Base-by-base conservation (phyloP, 2,888 invertebrate genomes). In the Hemaris fuciformis region DNA sequence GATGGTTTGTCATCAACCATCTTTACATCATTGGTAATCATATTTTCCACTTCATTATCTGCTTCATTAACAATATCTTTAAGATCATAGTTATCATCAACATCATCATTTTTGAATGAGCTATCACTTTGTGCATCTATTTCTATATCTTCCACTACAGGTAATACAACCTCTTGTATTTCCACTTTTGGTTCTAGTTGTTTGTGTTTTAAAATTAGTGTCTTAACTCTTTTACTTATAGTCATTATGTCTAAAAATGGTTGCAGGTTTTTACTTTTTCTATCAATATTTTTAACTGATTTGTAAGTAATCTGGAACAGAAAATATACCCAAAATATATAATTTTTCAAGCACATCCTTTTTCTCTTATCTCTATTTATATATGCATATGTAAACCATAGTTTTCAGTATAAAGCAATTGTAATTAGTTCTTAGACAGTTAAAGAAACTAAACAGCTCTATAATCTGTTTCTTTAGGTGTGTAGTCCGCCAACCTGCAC, bases 281-380 rank as follows among this genome's bases (percentile, higher is more conserved):
- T 77, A 64, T 87, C 80, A 58, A 85, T 64, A 60, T 72, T 77
- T 34, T 74, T 68, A 8, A 87, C 67, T 20, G 81, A 69, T 65
- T 79, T 79, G 67, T 81, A 79, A 0, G 71, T 69, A 25, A 77
- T 65, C 80, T 81, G 73, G 13, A 66, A 73, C n/a, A n/a, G n/a
- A n/a, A n/a, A n/a, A n/a, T n/a, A n/a, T n/a, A n/a, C n/a, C n/a
- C n/a, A n/a, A n/a, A n/a, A n/a, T n/a, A n/a, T n/a, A n/a, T n/a
- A n/a, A n/a, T n/a, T n/a, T n/a, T n/a, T n/a, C n/a, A n/a, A n/a
- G n/a, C n/a, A n/a, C n/a, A n/a, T n/a, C n/a, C n/a, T n/a, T n/a
- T n/a, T n/a, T n/a, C n/a, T n/a, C n/a, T n/a, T n/a, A n/a, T n/a
- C n/a, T n/a, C n/a, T n/a, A n/a, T n/a, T n/a, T n/a, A n/a, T n/a